phyloP scores from a whole-genome alignment of 2,888 invertebrate genomes.

The Orthonevra nobilis region DNA sequence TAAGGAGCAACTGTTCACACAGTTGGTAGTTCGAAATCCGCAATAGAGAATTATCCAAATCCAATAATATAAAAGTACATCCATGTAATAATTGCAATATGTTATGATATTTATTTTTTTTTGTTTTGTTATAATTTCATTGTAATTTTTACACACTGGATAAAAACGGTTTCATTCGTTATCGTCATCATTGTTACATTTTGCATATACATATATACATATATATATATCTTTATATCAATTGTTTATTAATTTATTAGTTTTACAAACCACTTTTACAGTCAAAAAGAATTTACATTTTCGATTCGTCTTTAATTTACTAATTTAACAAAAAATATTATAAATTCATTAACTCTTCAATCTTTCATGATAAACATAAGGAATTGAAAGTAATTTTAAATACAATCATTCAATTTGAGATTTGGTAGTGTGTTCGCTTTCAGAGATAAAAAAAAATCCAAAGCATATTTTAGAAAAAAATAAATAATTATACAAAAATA shows the following conservation, averaged over 20 bases:
- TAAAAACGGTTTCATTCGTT: constrained; percentile 46
- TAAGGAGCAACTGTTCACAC: too few relatives aligned
- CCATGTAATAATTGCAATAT: constrained; percentile 56
- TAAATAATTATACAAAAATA: constrained; percentile 61
- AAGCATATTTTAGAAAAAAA: constrained; percentile 39
- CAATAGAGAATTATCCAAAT: too few relatives aligned
- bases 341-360: constrained; percentile 38
- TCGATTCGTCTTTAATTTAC: constrained; percentile 34
- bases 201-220: constrained; percentile 35
- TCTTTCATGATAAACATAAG: constrained; percentile 36
- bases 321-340: constrained; percentile 40
- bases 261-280: constrained; percentile 57
- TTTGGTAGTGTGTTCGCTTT: constrained; percentile 54
- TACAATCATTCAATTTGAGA: constrained; percentile 66
- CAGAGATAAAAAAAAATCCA: constrained; percentile 25
- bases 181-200: constrained; percentile 25
- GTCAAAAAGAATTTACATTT: constrained; percentile 51
- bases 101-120: constrained; percentile 44
- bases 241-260: too few relatives aligned
- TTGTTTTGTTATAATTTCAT: constrained; percentile 64
- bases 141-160: constrained; percentile 66
- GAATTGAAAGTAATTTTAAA: constrained; percentile 51
- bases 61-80: too few relatives aligned
- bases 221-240: constrained; percentile 16
- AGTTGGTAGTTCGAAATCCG: too few relatives aligned